Evolutionary conservation across 2,113 vertebrate species (phyloP), one percentile per base, ranked within the genome.

Genomic region (Phaetusa simplex): DNA sequence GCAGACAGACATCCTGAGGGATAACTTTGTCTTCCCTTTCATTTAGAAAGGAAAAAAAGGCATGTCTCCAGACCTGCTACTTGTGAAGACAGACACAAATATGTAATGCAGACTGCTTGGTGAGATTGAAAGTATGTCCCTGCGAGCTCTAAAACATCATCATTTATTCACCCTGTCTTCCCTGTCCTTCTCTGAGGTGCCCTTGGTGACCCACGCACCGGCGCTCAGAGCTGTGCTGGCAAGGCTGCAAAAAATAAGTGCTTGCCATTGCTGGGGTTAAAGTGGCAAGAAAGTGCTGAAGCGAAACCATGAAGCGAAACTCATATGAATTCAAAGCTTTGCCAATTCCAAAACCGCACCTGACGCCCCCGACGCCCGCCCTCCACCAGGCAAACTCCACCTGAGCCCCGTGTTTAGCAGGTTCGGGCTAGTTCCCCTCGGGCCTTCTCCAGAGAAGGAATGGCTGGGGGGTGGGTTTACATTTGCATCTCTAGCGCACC

Each of bases 1-100:
- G 64, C 79, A 90, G 92, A 70, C 67, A 96, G 82, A 86, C 86
- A 84, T 95, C 85, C 90, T 90, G 82, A 86, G 82, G 82, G 82
- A 95, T 92, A 97, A 72, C 34, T 86, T 83, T 65, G 65, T 74
- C 61, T 97, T 86, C 21, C 13, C 23, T 95, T 94, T 86, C 50
- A 80, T 88, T 85, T 92, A 73, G 61, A 87, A 93, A 90, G 24
- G 9, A 42, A 49, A 82, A 88, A 92, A 91, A 82, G 26, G 12
- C n/a, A 52, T 32, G 24, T 73, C 36, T 94, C 36, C 50, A 81
- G 62, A 47, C n/a, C n/a, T 50, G 30, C 59, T 88, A 17, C 42
- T 73, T 81, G 59, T 90, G 79, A 95, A 96, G 82, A 67, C 55
- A 95, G 92, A 70, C 38, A 73, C 55, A 82, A 90, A 88, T 94